phyloP scores from a whole-genome alignment of 2,113 vertebrate species.

The Prolemur simus region DNA sequence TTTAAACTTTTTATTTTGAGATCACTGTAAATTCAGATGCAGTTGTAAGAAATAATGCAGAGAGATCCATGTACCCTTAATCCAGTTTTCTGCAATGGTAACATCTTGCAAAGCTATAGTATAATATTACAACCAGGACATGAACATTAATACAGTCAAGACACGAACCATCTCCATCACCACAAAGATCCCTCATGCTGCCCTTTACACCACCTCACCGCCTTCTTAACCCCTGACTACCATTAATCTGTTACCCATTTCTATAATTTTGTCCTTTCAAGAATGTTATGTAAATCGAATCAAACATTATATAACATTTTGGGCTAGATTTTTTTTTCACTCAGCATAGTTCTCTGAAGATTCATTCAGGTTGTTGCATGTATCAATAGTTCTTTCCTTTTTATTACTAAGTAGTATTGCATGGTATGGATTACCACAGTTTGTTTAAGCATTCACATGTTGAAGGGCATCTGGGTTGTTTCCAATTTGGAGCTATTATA shows the following conservation, averaged over 20 bases:
- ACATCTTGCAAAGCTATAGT: background rate
- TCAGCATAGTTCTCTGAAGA: background rate
- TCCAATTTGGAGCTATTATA: background rate
- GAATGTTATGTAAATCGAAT: background rate
- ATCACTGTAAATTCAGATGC: background rate
- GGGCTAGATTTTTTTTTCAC: background rate
- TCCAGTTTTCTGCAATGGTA: background rate
- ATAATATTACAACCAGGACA: background rate
- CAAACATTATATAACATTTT: background rate
- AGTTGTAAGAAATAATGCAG: background rate
- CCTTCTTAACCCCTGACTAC: background rate
- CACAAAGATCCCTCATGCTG: background rate
- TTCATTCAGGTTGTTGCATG: background rate
- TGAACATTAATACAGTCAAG: background rate
- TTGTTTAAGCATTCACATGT: background rate
- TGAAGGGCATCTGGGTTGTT: background rate
- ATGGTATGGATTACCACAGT: background rate
- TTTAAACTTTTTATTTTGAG: conserved; percentile 6
- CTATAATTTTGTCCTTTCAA: conserved; percentile 32
- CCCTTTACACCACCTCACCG: background rate
- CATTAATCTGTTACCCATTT: background rate
- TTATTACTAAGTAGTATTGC: background rate
- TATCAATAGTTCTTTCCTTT: background rate
- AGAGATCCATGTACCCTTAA: background rate
- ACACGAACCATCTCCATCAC: background rate